Percentiles rank a stretch among this genome's conserved stretches.
Evolutionary conservation across 2,113 vertebrate genomes (phyloP).

Genomic region (Bagarius yarrelli): DNA sequence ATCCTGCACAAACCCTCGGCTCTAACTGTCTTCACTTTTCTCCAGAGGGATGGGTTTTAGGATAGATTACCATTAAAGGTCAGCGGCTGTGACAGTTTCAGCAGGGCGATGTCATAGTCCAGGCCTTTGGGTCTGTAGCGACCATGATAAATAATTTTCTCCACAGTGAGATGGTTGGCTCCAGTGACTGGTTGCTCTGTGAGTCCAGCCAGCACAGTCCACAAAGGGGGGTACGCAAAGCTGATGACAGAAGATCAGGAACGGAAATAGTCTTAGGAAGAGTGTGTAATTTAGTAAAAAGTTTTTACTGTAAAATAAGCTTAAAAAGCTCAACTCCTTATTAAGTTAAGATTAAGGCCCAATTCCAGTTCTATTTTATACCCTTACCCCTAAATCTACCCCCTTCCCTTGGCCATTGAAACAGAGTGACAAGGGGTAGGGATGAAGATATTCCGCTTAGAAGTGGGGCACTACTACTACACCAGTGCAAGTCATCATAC

Average conservation of each 20-base stretch:
- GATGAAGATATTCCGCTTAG: too few relatives aligned
- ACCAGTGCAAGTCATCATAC: too few relatives aligned
- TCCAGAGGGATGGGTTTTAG: not conserved
- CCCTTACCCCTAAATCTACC: too few relatives aligned
- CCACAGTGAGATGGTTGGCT: constrained; percentile 60
- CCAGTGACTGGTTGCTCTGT: constrained; percentile 62
- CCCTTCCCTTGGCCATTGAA: too few relatives aligned
- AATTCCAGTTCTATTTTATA: too few relatives aligned
- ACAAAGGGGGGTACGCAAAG: constrained; percentile 59
- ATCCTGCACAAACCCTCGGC: not conserved
- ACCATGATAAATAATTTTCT: constrained; percentile 66
- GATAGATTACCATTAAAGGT: constrained; percentile 63
- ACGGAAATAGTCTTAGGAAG: not conserved
- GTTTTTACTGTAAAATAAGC: not conserved
- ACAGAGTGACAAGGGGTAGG: too few relatives aligned
- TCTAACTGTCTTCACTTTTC: not conserved
- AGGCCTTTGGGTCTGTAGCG: constrained; percentile 63
- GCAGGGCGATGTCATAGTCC: constrained; percentile 71
- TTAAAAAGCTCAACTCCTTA: not conserved
- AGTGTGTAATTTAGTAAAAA: not conserved
- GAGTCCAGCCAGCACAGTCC: constrained; percentile 68
- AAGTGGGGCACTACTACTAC: too few relatives aligned
- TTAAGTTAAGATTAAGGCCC: not conserved
- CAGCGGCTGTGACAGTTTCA: constrained; percentile 65
- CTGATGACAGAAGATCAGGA: constrained; percentile 43